Base-by-base conservation (phyloP, 2,113 vertebrate genomes). In the Patagioenas fasciata region DNA sequence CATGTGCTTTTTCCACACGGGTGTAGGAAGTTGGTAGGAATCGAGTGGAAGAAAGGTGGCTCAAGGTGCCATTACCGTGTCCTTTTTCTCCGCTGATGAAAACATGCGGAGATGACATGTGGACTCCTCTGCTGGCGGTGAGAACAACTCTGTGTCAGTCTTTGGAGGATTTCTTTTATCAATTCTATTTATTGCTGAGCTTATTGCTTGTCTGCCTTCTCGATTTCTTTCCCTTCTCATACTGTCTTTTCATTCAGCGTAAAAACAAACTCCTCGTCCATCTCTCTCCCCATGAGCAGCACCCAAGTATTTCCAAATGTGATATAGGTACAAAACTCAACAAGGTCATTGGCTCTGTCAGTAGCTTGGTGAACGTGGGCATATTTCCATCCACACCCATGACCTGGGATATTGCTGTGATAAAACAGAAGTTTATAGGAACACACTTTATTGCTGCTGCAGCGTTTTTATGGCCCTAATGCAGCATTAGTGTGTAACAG, bases 211-310 rank as follows among this genome's bases (percentile, higher is more conserved):
- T 23, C 56, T 80, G 62, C 29, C 32, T 57, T 5, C 53, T 80
- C 31, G 28, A 42, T 72, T 88, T 40, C 38, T 91, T 75, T 64
- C 32, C 32, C 4, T 42, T 84, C 40, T 44, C 3, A 1, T 34
- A 44, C 21, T 0, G 0, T 25, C 69, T 88, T 77, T 73, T 61
- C 20, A 58, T 14, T 64, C 5, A 1, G 9, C 54, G 72, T 57
- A 19, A 80, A 38, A 94, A 3, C 28, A 66, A 66, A 11, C 21
- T 70, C 31, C 23, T 71, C 42, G 58, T 66, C 15, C 7, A 25
- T 75, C 28, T 64, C 47, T 77, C 15, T 70, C 21, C n/a, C 58
- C 34, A 42, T 26, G 56, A 89, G 38, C 29, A 31, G 24, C 72
- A 54, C 15, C 5, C 28, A 66, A 28, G 23, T 60, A 12, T 66